Evolutionary conservation across 2,888 invertebrate genomes (phyloP), one percentile per base, ranked within the genome.

Genomic region (Drosophila pseudotalamancana): DNA sequence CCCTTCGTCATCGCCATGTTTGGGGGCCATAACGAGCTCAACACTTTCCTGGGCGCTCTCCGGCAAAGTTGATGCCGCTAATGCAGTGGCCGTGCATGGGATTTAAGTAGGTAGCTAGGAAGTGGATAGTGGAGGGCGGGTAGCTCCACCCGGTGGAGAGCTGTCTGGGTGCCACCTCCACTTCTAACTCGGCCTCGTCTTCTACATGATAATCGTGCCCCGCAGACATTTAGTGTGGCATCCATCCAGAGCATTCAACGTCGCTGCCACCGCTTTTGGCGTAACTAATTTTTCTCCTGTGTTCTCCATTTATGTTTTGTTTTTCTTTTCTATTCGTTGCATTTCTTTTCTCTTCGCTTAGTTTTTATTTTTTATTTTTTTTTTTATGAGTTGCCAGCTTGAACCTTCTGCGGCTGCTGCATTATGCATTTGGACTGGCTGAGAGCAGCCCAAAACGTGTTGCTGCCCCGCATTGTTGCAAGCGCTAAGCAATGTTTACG

Each of bases 231-330:
- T 86, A 74, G 81, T 72, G 66, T 86, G 64, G 70, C 77, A 80
- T 74, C 70, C 68, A 51, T 69, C 70, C 51, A 42, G 60, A 54
- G 64, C 64, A 50, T 65, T 60, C 71, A 67, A 63, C 67, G 46
- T 62, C 62, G 61, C 56, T 69, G 63, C 66, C 64, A 71, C 70
- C 71, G 81, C 87, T 84, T 77, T 81, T 84, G 85, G 85, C 81
- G 85, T 62, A 87, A 87, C 85, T 83, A 83, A 83, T 83, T 83
- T 87, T 87, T 60, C 84, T 86, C 81, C 55, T 65, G 81, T 75
- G 80, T 49, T 85, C 83, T 80, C 68, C 64, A 51, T 64, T 74
- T 68, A 46, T 63, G 61, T 35, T 51, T 65, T 55, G 29, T 45
- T 62, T 53, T 63, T 57, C 48, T 62, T 40, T 55, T 45, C 45